Evolutionary conservation across 2,888 invertebrate species (phyloP), one percentile per base, ranked within the genome.

Genomic region (Ennomos fuscantarius): DNA sequence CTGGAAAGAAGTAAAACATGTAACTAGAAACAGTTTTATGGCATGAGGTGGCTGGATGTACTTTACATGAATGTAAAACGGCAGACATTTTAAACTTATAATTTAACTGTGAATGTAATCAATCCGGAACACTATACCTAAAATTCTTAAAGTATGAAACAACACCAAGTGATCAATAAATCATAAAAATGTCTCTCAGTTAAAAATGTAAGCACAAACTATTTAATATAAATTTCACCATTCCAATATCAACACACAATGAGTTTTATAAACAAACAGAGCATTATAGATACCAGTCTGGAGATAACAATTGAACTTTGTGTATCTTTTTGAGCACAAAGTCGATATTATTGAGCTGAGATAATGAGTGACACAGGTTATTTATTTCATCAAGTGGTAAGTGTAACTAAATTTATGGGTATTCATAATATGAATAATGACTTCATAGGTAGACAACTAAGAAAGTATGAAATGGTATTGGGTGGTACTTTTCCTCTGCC

Each of bases 261-360:
- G 40, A 39, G 49, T 42, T 36, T 53, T 52, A 51, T 40, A 41
- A 57, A 48, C 52, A 60, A 62, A 61, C 56, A 61, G 50, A 32
- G 37, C 58, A 61, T 59, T 59, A 50, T 12, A 45, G 60, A 66
- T 62, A 57, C 12, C 46, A 12, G 35, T 9, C 5, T n/a, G 12
- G 12, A 50, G 66, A 66, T 66, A 66, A 64, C 34, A 39, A 37
- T 57, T 66, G 66, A 64, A 64, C 66, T 64, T 45, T 54, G 52
- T 63, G 40, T 57, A 49, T 52, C 47, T 48, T 43, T 39, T 41
- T 47, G 36, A 59, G 45, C 41, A 45, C 44, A 50, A 50, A 45
- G 49, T 47, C 47, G 39, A 34, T 39, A 24, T 35, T 40, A 44
- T 45, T 41, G 36, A 40, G 46, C 37, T 45, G 36, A 50, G 49